Conservation (phyloP, 2,113 vertebrate genomes). For the Chauna torquata region DNA sequence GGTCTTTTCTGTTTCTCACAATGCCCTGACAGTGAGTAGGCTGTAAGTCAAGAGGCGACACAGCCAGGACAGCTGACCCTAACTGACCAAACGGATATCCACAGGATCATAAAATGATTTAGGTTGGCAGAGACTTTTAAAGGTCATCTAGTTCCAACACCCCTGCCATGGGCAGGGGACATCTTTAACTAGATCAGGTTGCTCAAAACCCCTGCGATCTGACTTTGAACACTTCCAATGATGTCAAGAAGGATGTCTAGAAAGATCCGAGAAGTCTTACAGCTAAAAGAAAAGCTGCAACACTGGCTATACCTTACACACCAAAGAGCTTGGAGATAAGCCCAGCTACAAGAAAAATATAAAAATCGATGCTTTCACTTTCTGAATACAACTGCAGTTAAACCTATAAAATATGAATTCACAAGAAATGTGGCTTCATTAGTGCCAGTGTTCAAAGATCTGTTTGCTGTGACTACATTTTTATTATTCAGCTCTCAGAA, state of each 20-base stretch:
- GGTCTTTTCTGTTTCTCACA: not conserved
- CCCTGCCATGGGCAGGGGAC: not conserved
- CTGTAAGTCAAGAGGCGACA: not conserved
- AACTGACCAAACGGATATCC: not conserved
- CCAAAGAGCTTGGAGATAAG: not conserved
- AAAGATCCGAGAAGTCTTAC: not conserved
- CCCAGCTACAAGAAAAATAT: not conserved
- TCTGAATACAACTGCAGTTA: not conserved
- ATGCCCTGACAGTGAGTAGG: not conserved
- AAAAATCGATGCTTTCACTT: not conserved
- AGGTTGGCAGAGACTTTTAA: not conserved
- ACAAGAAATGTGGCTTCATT: not conserved
- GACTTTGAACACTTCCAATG: not conserved
- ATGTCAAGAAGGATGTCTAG: too few relatives aligned
- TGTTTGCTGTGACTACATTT: not conserved
- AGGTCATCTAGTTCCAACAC: not conserved
- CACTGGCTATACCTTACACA: not conserved
- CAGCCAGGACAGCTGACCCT: not conserved
- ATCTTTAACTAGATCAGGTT: not conserved
- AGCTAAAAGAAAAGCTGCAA: not conserved
- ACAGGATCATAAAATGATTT: not conserved
- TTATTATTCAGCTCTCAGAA: not conserved
- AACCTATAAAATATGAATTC: not conserved
- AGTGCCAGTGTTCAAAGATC: not conserved
- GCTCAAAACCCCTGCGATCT: not conserved